A percentile compares a stretch with the other conserved stretches of the same genome.
phyloP scores from a whole-genome alignment of 2,113 vertebrate species.

The Saguinus imperator region DNA sequence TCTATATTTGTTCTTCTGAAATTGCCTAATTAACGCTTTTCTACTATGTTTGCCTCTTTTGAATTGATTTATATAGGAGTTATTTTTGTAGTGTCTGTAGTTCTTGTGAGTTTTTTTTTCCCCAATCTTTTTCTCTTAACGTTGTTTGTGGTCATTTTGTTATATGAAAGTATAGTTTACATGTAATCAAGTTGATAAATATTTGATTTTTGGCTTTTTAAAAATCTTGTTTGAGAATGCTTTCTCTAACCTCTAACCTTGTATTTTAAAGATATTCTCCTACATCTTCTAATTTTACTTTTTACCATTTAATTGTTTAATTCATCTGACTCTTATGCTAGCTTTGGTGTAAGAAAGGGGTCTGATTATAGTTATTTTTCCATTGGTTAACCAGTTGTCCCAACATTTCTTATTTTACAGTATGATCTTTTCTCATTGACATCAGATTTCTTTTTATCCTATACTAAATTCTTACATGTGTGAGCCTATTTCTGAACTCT shows the following conservation, averaged over 20 bases:
- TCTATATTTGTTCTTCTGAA: constrained; percentile 20
- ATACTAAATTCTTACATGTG: background rate
- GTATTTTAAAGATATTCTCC: background rate
- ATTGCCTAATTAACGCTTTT: constrained; percentile 21
- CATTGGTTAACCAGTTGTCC: background rate
- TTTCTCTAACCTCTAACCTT: background rate
- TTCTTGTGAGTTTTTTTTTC: background rate
- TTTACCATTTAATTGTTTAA: background rate
- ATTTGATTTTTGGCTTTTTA: background rate
- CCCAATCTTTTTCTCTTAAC: background rate
- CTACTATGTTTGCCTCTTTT: background rate
- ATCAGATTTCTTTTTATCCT: background rate
- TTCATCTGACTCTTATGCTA: background rate
- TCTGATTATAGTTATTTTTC: background rate
- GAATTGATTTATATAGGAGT: background rate
- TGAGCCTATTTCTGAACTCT: background rate
- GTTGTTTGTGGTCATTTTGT: background rate
- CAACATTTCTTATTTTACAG: background rate
- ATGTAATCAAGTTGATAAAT: background rate
- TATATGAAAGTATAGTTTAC: background rate
- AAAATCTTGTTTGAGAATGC: background rate
- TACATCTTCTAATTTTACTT: background rate
- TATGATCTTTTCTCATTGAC: background rate
- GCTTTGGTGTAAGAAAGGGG: background rate
- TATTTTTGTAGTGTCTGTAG: background rate